Evolutionary conservation across 1,140 invertebrate genomes (phyloP), one percentile per base, ranked within the genome.

Genomic region (Drosophila suzukii): DNA sequence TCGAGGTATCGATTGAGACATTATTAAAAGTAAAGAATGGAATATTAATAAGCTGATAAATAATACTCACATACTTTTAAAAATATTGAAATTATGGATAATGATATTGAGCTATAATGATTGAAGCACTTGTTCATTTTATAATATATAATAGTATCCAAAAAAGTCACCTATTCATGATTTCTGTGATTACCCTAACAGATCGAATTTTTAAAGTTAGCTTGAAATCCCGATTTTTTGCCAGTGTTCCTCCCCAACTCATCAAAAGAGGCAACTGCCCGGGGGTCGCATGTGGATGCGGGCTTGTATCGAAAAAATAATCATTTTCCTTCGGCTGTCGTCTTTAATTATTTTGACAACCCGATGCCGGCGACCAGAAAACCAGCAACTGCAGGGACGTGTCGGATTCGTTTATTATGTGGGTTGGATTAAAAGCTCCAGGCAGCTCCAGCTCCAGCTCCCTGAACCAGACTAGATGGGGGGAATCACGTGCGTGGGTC

Each of bases 331-430:
- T 67, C 12, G 65, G 62, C 47, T 68, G 65, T 67, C 65, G 38
- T 36, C 65, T 68, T 68, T 68, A 68, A 68, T 68, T 68, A 68
- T 68, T 68, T 68, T 67, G 65, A 66, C 62, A 67, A 54, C 61
- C 59, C 61, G 20, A 65, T 67, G 63, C 36, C 63, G 32, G 13
- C 11, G 27, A 47, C 49, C 51, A 46, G 44, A 44, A 15, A 20
- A 65, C n/a, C 51, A 76, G 72, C 62, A 68, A 76, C 46, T 76
- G 73, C 72, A 76, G 47, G 38, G 53, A 76, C 72, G 74, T 76
- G 73, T 76, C 62, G 53, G 62, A 77, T 76, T 77, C 61, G 74
- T 76, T 76, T 76, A 76, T 76, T 76, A 76, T 76, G 74, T 76
- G 74, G 74, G 74, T 76, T 76, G 72, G 73, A 76, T 76, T 76